These are phyloP conservation scores for Drosophila kohkoa DNA, from an alignment of 1,140 invertebrate genomes.

Conservation along the genomic window DNA sequence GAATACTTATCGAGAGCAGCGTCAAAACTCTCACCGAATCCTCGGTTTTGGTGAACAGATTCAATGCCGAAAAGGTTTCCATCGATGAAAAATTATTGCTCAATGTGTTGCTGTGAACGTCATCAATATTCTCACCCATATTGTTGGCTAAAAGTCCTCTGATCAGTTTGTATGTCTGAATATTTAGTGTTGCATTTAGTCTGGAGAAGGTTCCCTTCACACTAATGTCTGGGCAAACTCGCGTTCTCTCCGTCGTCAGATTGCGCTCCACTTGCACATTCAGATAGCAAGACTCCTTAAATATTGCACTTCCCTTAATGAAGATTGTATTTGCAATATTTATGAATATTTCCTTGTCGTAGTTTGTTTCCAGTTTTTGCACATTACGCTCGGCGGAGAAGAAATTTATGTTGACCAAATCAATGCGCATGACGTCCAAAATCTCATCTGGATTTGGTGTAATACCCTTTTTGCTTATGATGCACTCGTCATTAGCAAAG, in stretches of 20 bases:
- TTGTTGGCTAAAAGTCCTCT: constrained; percentile 95
- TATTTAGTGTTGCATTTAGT: constrained; percentile 92
- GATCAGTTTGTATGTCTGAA: constrained; percentile 94
- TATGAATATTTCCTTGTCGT: constrained; percentile 53
- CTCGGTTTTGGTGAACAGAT: constrained; percentile 50
- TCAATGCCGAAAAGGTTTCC: constrained; percentile 65
- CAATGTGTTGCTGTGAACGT: constrained; percentile 85
- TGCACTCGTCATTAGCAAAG: constrained; percentile 86
- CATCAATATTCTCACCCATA: constrained; percentile 95
- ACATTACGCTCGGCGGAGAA: constrained; percentile 87
- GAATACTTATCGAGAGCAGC: constrained; percentile 91
- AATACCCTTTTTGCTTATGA: constrained; percentile 86
- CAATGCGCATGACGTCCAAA: constrained; percentile 91
- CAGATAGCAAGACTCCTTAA: constrained; percentile 93
- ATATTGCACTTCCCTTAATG: constrained; percentile 87
- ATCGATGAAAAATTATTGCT: constrained; percentile 61
- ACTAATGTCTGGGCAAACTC: constrained; percentile 92
- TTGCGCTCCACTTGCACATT: constrained; percentile 93
- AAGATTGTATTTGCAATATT: constrained; percentile 77
- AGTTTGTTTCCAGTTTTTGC: constrained; percentile 51
- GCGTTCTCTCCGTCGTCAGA: constrained; percentile 86
- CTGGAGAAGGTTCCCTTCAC: constrained; percentile 94
- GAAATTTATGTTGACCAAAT: constrained; percentile 93
- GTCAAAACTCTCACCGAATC: constrained; percentile 87
- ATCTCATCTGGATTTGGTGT: constrained; percentile 84